Percentiles rank a stretch among this genome's conserved stretches.
phyloP scores from a whole-genome alignment of 2,888 invertebrate species.

The Cheilosia urbana region DNA sequence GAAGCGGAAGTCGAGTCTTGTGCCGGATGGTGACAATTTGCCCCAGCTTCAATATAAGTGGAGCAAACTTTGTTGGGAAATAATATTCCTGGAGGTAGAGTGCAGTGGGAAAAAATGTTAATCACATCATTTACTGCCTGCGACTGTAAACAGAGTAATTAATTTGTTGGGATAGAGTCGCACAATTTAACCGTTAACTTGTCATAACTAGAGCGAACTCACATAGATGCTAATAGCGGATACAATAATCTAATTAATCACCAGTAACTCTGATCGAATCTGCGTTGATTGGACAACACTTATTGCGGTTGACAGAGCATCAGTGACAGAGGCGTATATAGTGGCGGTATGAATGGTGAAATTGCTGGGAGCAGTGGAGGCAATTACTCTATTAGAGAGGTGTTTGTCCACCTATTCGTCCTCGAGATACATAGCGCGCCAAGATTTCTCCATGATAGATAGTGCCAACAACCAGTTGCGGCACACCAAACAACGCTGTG shows the following conservation, averaged over 20 bases:
- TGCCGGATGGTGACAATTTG: conserved; percentile 73
- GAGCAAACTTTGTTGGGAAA: conserved; percentile 60
- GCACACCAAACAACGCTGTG: no score
- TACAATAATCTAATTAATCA: conserved; percentile 10
- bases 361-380: no score
- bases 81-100: conserved; percentile 10
- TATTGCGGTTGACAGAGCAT: background rate
- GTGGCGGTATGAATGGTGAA: no score
- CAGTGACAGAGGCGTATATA: no score
- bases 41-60: conserved; percentile 25
- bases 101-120: conserved; percentile 18
- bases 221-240: conserved; percentile 21
- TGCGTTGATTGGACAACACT: conserved; percentile 5
- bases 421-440: no score
- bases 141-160: conserved; percentile 36
- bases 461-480: no score
- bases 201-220: conserved; percentile 42
- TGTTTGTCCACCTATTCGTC: no score
- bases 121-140: conserved; percentile 27
- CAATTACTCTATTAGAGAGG: no score
- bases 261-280: background rate
- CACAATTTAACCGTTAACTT: conserved; percentile 12
- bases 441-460: no score
- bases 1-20: conserved; percentile 58
- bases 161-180: conserved; percentile 23